These are phyloP conservation scores for Drosophila subobscura DNA, from an alignment of 1,140 invertebrate species.

Conservation along the genomic window DNA sequence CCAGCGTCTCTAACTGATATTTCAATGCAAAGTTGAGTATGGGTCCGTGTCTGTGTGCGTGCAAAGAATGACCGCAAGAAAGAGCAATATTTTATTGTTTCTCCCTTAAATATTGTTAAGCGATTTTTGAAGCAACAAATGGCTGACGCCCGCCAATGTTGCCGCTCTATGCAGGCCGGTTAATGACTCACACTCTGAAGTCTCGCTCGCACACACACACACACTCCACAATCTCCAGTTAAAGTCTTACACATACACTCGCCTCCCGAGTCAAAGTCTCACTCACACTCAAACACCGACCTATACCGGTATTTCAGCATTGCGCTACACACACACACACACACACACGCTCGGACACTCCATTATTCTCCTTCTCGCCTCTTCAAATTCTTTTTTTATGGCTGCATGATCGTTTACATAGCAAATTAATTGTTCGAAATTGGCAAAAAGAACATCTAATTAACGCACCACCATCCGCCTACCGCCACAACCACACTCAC, in stretches of 20 bases:
- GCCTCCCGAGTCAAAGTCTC: background rate
- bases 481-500: too few species aligned
- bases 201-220: slow-evolving; percentile 18
- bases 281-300: slow-evolving; percentile 33
- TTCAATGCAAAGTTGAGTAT: background rate
- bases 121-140: slow-evolving; percentile 23
- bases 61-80: background rate
- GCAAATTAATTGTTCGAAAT: too few species aligned
- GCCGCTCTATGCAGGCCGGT: slow-evolving; percentile 51
- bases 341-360: slow-evolving; percentile 22
- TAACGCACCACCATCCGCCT: too few species aligned
- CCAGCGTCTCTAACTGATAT: slow-evolving; percentile 26
- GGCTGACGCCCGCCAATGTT: too few species aligned
- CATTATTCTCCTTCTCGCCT: background rate
- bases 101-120: slow-evolving; percentile 11
- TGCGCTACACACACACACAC: slow-evolving; percentile 46
- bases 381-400: slow-evolving; percentile 16
- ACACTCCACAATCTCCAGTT: background rate
- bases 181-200: slow-evolving; percentile 71
- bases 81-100: slow-evolving; percentile 13
- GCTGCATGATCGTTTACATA: slow-evolving; percentile 5
- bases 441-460: too few species aligned
- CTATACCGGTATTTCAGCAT: slow-evolving; percentile 69
- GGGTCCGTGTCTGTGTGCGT: slow-evolving; percentile 2
- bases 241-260: slow-evolving; percentile 6